These are phyloP conservation scores for Echiichthys vipera DNA, from an alignment of 2,797 vertebrate genomes.

Conservation along the genomic window DNA sequence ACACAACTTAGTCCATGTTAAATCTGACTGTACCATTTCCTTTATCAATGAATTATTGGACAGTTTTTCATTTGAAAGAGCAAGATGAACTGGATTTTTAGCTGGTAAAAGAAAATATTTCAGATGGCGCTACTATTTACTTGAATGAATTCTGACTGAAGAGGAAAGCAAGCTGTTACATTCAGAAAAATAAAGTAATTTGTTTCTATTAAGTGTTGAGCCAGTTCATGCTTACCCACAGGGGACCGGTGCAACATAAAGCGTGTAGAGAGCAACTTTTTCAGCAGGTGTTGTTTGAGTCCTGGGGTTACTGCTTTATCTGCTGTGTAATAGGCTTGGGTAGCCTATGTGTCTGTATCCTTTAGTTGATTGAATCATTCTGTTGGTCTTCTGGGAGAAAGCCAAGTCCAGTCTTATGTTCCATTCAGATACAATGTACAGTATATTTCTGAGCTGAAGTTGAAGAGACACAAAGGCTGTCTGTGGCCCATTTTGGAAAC, in stretches of 20 bases:
- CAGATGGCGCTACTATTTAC: background rate
- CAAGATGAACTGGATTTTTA: background rate
- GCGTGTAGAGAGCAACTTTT: slow-evolving; percentile 26
- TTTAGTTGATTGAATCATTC: slow-evolving; percentile 55
- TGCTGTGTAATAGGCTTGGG: slow-evolving; percentile 60
- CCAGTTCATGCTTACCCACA: slow-evolving; percentile 41
- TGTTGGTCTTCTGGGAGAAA: slow-evolving; percentile 40
- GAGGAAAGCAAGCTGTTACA: slow-evolving; percentile 30
- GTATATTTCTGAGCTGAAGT: slow-evolving; percentile 22
- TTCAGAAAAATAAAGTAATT: slow-evolving; percentile 6
- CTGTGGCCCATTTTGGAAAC: slow-evolving; percentile 36
- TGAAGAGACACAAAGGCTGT: slow-evolving; percentile 16
- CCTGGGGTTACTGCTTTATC: slow-evolving; percentile 52
- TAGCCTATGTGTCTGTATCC: slow-evolving; percentile 41
- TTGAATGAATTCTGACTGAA: slow-evolving; percentile 10
- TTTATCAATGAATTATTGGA: background rate
- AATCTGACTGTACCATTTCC: background rate
- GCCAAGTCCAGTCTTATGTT: slow-evolving; percentile 32
- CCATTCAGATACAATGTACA: slow-evolving; percentile 18
- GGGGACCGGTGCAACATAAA: slow-evolving; percentile 14
- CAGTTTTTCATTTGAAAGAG: background rate
- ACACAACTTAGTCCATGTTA: background rate
- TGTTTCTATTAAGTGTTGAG: slow-evolving; percentile 25
- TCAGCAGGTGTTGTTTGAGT: slow-evolving; percentile 56
- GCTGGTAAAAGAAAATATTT: background rate